Base-by-base conservation (phyloP, 2,888 invertebrate species). In the Scaptomyza polygonia region DNA sequence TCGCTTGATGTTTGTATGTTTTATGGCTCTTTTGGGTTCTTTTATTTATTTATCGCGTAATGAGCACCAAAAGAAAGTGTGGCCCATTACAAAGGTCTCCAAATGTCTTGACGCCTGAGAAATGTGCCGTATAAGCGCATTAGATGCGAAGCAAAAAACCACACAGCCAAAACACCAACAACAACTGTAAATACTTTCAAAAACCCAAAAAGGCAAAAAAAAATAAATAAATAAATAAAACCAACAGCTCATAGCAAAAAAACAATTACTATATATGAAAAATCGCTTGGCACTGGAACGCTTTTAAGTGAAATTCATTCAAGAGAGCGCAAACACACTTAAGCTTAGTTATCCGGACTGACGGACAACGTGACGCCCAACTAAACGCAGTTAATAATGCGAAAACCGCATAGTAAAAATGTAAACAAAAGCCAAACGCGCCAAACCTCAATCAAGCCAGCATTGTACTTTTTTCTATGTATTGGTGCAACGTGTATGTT, bases 251-350 rank as follows among this genome's bases (percentile, higher is more conserved):
- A 3, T 55, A 62, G 55, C 68, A 25, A 72, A 57, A 52, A 36
- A 39, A 21, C 11, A 51, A 30, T 39, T 16, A 55, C 43, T 45
- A 64, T 55, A 59, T 11, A 62, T 55, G 43, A 43, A 51, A 55
- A 77, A 64, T 67, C 40, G 66, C 66, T 78, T 67, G 75, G 66
- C 56, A 67, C 42, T 67, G 54, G 48, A 67, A 66, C 68, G 67
- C 53, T 75, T 67, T 86, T 79, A 86, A 82, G 86, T 88, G 82
- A 88, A 82, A 82, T 79, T 83, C 86, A 88, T 86, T 86, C 67
- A 78, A 64, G 83, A 79, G 63, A 67, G 84, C 61, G 57, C 62
- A 8, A 63, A 51, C 32, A 47, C 29, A 51, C 56, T 21, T 43
- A 55, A 44, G 67, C 75, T 65, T 58, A 64, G 62, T 53, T 68